Conservation (phyloP, 2,888 invertebrate species). For the Mimas tiliae region DNA sequence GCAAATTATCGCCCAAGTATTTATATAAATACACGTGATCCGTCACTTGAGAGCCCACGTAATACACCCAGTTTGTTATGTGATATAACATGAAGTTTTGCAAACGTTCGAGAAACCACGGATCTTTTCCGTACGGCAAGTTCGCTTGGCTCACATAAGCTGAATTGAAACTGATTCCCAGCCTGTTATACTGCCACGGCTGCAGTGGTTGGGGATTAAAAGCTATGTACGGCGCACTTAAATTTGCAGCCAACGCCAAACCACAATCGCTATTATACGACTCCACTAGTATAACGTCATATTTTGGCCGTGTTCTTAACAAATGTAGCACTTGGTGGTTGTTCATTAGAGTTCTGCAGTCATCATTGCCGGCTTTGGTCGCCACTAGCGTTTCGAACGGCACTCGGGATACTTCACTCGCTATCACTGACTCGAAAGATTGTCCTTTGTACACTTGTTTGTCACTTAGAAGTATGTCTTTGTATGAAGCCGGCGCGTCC, state of each 20-base stretch:
- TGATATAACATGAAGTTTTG: slow-evolving; percentile 72
- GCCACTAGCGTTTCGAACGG: slow-evolving; percentile 78
- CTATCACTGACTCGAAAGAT: slow-evolving; percentile 78
- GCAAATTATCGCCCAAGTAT: slow-evolving; percentile 80
- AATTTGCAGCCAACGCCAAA: slow-evolving; percentile 87
- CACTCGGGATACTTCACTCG: slow-evolving; percentile 75
- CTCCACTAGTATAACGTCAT: slow-evolving; percentile 89
- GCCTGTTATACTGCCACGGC: slow-evolving; percentile 81
- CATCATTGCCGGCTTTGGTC: slow-evolving; percentile 79
- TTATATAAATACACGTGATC: slow-evolving; percentile 77
- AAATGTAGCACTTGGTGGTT: slow-evolving; percentile 82
- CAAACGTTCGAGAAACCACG: slow-evolving; percentile 76
- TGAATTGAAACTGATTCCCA: slow-evolving; percentile 81
- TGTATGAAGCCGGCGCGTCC: slow-evolving; percentile 78
- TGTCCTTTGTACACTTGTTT: slow-evolving; percentile 71
- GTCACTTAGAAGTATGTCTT: slow-evolving; percentile 79
- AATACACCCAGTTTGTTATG: slow-evolving; percentile 76
- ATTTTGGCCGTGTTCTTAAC: slow-evolving; percentile 79
- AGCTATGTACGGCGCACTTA: slow-evolving; percentile 86
- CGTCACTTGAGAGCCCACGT: slow-evolving; percentile 72
- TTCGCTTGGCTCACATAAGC: slow-evolving; percentile 76
- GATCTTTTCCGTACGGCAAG: slow-evolving; percentile 72
- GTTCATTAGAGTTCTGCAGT: slow-evolving; percentile 78
- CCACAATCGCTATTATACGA: slow-evolving; percentile 90
- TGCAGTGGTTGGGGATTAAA: slow-evolving; percentile 83